Percentiles rank a stretch among this genome's conserved stretches.
Conservation (phyloP, 2,888 invertebrate species). For the Lasioglossum malachurum region DNA sequence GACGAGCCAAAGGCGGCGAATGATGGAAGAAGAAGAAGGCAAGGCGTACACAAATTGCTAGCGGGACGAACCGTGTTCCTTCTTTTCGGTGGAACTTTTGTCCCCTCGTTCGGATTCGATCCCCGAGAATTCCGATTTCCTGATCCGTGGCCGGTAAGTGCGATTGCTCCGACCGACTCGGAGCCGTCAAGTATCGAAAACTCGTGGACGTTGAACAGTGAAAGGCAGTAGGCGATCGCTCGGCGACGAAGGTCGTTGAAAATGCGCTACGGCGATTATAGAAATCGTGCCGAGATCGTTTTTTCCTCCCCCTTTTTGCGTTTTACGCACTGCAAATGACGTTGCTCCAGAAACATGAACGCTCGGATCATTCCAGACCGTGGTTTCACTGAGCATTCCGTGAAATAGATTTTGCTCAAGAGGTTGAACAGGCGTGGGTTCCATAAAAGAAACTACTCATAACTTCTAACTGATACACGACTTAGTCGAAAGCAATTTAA, state of each 20-base stretch:
- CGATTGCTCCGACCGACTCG: conserved; percentile 21
- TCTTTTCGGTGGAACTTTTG: conserved; percentile 38
- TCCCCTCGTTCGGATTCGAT: conserved; percentile 19
- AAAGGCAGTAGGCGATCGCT: conserved; percentile 46
- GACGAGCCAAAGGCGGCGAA: conserved; percentile 57
- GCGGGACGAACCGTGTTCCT: conserved; percentile 61
- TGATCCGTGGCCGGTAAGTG: not conserved
- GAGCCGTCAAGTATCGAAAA: conserved; percentile 30
- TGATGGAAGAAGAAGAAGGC: conserved; percentile 29
- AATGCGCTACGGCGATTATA: conserved; percentile 32
- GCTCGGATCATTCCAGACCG: not conserved
- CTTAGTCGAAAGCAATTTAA: too few species aligned
- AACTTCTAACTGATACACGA: too few species aligned
- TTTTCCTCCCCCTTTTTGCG: not conserved
- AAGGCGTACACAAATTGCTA: conserved; percentile 71
- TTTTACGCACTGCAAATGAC: not conserved
- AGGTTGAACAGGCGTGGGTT: not conserved
- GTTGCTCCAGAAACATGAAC: not conserved
- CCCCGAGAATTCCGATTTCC: conserved; percentile 28
- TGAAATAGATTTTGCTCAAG: not conserved
- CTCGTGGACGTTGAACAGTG: conserved; percentile 39
- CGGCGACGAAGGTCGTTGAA: conserved; percentile 39
- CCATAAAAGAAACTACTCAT: too few species aligned
- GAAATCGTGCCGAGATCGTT: conserved; percentile 29
- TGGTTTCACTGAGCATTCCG: not conserved